Base-by-base conservation (phyloP, 2,113 vertebrate species). In the Takifugu bimaculatus region DNA sequence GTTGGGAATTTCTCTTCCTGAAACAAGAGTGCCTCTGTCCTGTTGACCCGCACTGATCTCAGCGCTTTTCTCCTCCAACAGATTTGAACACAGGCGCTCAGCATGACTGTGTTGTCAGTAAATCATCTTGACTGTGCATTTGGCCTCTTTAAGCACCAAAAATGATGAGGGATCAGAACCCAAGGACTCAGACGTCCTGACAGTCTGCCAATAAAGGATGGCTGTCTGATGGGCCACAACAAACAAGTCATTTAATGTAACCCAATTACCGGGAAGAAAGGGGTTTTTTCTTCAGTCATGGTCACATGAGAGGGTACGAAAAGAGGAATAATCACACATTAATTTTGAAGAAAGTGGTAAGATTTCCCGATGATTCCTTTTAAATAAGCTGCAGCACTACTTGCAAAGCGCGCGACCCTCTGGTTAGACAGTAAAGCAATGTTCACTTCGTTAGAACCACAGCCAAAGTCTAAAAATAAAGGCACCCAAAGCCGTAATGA, bases 11-110 rank as follows among this genome's bases (percentile, higher is more conserved):
- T 54, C 39, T 4, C 60, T 58, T 70, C 62, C 78, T 69, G 70
- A 66, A 63, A 82, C 83, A 88, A 79, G 59, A 71, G 62, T 13
- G 25, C 27, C 74, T 78, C 74, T 87, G 84, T 87, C 58, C 58
- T 69, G 39, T 0, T 68, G 43, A 70, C 42, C 49, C 60, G 54
- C 39, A 5, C 32, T 13, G 9, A 52, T 50, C 57, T 64, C 65
- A 56, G 57, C 66, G 65, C 50, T 58, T 74, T 72, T 66, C 51
- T 39, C 61, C 57, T 58, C 68, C 59, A 29, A 59, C 73, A 58
- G 75, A 53, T 61, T 50, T 20, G 54, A 70, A 66, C 54, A 35
- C 39, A 42, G 9, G 4, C 27, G 45, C 52, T 75, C 60, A 26
- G 54, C 48, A 54, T 68, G 55, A 60, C 68, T 71, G 25, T 27